These are phyloP conservation scores for Silurus meridionalis DNA, from an alignment of 2,113 vertebrate genomes.

Conservation along the genomic window DNA sequence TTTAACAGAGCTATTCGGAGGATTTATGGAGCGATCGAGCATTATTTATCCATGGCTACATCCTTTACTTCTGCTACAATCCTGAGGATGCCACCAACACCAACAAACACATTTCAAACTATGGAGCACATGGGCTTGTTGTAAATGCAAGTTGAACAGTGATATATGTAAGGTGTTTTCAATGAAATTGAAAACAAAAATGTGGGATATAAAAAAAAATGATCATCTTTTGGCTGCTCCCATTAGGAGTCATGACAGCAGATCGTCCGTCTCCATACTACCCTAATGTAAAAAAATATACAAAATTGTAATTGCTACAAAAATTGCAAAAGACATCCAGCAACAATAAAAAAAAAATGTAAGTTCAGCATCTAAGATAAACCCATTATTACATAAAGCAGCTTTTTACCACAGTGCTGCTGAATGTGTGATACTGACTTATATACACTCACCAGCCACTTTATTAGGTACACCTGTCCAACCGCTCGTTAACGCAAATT, in stretches of 20 bases:
- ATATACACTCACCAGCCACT: no score
- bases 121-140: not conserved
- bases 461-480: no score
- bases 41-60: constrained; percentile 34
- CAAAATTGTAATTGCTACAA: not conserved
- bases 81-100: not conserved
- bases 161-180: not conserved
- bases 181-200: not conserved
- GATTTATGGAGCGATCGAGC: constrained; percentile 57
- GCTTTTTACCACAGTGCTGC: not conserved
- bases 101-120: not conserved
- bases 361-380: not conserved
- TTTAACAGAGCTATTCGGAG: constrained; percentile 36
- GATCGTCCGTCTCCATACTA: no score
- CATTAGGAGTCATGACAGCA: no score
- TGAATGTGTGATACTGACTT: no score
- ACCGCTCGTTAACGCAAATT: no score
- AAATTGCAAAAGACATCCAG: not conserved
- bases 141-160: not conserved
- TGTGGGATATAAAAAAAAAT: not conserved
- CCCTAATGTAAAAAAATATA: not conserved
- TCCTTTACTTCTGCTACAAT: constrained; percentile 21
- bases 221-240: no score
- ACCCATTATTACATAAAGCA: not conserved
- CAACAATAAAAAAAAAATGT: not conserved